Conservation (phyloP, 2,113 vertebrate species). For the Cavia aperea region DNA sequence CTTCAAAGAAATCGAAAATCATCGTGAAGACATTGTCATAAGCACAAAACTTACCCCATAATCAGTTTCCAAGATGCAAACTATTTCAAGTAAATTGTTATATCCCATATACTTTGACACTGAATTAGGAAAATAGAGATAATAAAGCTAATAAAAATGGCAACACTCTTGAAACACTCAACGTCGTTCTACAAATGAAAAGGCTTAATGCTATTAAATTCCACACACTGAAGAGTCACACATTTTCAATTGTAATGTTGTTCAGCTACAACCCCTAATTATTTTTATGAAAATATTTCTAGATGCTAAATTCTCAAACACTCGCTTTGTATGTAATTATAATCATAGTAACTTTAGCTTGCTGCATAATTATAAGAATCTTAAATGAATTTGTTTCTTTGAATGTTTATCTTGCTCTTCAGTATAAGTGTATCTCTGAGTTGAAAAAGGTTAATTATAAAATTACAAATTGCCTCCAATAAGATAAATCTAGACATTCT, state of each 20-base stretch:
- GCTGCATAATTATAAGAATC: constrained; percentile 70
- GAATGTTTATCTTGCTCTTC: constrained; percentile 68
- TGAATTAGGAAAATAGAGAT: constrained; percentile 46
- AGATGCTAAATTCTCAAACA: constrained; percentile 71
- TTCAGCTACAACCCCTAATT: constrained; percentile 69
- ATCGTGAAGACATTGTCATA: constrained; percentile 11
- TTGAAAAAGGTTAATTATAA: constrained; percentile 70
- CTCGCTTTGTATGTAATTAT: constrained; percentile 74
- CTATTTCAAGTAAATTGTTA: constrained; percentile 38
- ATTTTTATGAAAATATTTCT: constrained; percentile 71
- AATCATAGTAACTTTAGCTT: constrained; percentile 71
- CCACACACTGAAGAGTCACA: constrained; percentile 30
- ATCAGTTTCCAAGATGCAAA: constrained; percentile 48
- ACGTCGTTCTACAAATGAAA: constrained; percentile 62
- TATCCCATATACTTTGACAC: constrained; percentile 5
- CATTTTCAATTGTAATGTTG: constrained; percentile 57
- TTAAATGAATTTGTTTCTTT: constrained; percentile 70
- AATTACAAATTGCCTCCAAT: constrained; percentile 62
- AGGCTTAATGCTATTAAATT: constrained; percentile 58
- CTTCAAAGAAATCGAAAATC: constrained; percentile 48
- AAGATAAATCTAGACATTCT: constrained; percentile 54
- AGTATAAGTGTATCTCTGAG: constrained; percentile 60
- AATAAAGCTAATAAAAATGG: constrained; percentile 34
- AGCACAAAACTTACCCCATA: constrained; percentile 51
- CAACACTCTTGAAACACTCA: constrained; percentile 46